These are phyloP conservation scores for Cavia aperea DNA, from an alignment of 2,113 vertebrate species.

Conservation along the genomic window DNA sequence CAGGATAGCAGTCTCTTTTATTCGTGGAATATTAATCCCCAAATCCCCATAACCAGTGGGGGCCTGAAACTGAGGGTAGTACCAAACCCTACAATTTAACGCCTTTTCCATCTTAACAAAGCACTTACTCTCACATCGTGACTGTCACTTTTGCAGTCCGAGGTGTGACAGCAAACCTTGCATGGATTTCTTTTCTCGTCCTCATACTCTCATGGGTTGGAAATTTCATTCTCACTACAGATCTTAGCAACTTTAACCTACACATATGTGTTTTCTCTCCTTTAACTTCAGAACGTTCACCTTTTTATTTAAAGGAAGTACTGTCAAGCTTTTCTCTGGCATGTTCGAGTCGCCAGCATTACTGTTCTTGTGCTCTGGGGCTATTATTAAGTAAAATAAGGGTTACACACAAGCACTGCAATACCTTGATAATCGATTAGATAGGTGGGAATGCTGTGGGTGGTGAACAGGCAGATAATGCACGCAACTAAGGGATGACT, in stretches of 20 bases:
- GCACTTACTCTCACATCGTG: not conserved
- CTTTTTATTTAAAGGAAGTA: not conserved
- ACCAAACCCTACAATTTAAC: not conserved
- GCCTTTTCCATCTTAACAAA: not conserved
- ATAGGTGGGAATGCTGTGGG: too few species aligned
- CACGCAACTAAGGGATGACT: not conserved
- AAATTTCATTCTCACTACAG: not conserved
- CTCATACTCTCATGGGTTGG: not conserved
- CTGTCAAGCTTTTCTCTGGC: not conserved
- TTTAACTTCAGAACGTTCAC: not conserved
- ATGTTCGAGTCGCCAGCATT: not conserved
- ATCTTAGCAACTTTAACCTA: not conserved
- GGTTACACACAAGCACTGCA: not conserved
- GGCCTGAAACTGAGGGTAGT: not conserved
- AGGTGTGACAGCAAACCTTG: not conserved
- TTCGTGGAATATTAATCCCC: not conserved
- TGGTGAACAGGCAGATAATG: not conserved
- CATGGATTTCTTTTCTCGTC: not conserved
- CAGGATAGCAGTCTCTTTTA: not conserved
- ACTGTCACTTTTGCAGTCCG: not conserved
- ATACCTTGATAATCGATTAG: not conserved
- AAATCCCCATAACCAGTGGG: not conserved
- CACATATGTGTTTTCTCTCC: not conserved
- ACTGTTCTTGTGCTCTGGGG: not conserved
- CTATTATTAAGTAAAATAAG: not conserved